Evolutionary conservation across 2,888 invertebrate species (phyloP).

Genomic region (Conops quadrifasciatus): DNA sequence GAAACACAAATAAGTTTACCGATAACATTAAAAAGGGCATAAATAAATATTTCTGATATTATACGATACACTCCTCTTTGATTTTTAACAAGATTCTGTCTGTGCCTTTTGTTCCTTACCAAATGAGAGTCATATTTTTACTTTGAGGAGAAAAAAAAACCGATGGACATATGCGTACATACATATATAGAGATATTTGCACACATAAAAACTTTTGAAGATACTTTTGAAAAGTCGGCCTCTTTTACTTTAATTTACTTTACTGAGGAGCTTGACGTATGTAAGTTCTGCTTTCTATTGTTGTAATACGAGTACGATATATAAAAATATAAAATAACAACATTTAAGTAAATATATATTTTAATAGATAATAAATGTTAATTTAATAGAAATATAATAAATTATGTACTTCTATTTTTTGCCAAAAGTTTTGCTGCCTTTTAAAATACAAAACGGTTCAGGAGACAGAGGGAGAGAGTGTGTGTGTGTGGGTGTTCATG

Average conservation of each 20-base stretch:
- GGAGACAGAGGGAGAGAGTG: conserved; percentile 5
- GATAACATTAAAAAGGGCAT: neutral
- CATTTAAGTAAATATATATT: conserved; percentile 36
- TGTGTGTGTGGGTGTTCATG: conserved; percentile 5
- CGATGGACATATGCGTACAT: conserved; percentile 12
- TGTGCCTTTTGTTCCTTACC: neutral
- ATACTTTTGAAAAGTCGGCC: conserved; percentile 18
- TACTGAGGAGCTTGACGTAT: conserved; percentile 6
- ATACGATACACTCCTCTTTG: neutral
- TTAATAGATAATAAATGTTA: conserved; percentile 32
- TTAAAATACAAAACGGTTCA: conserved; percentile 15
- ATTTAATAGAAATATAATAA: conserved; percentile 29
- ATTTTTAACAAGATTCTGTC: neutral
- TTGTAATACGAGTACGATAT: conserved; percentile 24
- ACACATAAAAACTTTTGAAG: conserved; percentile 13
- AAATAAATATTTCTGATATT: neutral
- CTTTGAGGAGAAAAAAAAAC: conserved; percentile 9
- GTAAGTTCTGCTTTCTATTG: conserved; percentile 16
- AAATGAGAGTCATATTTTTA: neutral
- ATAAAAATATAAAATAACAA: conserved; percentile 43
- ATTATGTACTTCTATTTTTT: conserved; percentile 32
- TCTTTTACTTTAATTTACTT: neutral
- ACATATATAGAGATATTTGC: conserved; percentile 15
- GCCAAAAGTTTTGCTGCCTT: conserved; percentile 17
- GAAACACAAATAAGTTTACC: neutral